Evolutionary conservation across 1,140 invertebrate species (phyloP), one percentile per base, ranked within the genome.

Genomic region (Charaxes varanes): DNA sequence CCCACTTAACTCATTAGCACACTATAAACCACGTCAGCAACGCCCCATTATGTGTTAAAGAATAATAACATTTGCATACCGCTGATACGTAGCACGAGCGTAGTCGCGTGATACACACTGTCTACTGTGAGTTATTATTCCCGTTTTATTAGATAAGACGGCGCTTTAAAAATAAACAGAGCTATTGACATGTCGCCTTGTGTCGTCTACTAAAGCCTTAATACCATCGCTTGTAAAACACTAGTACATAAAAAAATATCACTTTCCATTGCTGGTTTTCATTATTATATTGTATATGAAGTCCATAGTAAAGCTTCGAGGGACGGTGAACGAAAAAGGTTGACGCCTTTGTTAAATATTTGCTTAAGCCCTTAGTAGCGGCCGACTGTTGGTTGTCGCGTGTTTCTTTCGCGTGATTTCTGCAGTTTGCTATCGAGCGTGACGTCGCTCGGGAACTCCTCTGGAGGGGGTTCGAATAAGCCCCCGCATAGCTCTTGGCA

Each of bases 121-220:
- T 57, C 58, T 54, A 46, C 51, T 44, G 54, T 69, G 60, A 73
- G 48, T 69, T 73, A 73, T 73, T 73, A 72, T 63, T 62, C 63
- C 62, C 62, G 60, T 73, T 69, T 73, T 70, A 67, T 70, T 73
- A 67, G 59, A 62, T 68, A 68, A 54, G 52, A 34, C 59, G 62
- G 60, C 67, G 67, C 67, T 73, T 70, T 56, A 56, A 70, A 78
- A 74, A 74, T 72, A 72, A 74, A 78, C 68, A 67, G 55, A 64
- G 56, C 62, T 65, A 78, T 78, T 74, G 73, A 74, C 70, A 70
- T 70, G 63, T 71, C 61, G 60, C 52, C 46, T 37, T 45, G 31
- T 14, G 14, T n/a, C 27, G 27, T 28, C 27, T 28, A 28, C 14
- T 37, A 24, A 19, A 11, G 33, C 31, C 34, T 7, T 27, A 17